Conservation (phyloP, 64 coral and sea anemone genomes). For the Acropora yongei region DNA sequence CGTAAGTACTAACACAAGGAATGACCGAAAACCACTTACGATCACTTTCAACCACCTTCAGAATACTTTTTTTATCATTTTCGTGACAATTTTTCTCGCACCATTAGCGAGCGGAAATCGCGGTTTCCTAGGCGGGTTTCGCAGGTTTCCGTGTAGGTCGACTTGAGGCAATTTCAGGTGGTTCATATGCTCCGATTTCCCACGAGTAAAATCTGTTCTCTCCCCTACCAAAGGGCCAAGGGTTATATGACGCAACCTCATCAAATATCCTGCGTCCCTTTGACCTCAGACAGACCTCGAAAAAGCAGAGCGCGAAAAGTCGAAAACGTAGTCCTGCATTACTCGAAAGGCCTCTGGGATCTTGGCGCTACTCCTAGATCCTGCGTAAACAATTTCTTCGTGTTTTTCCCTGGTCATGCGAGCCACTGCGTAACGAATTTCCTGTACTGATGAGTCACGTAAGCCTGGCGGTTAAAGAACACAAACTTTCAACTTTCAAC, state of each 20-base stretch:
- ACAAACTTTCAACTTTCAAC: background rate
- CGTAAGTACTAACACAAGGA: no score
- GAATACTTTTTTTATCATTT: no score
- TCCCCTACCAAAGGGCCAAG: background rate
- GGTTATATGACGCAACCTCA: background rate
- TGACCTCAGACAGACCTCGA: no score
- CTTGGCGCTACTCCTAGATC: background rate
- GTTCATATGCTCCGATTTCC: no score
- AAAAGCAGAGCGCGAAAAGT: background rate
- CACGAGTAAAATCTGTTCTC: no score
- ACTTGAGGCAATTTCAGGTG: no score
- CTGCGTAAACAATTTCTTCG: background rate
- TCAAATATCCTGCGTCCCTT: background rate
- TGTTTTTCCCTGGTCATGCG: background rate
- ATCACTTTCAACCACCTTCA: no score
- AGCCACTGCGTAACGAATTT: background rate
- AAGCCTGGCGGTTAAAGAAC: background rate
- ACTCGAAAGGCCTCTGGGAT: background rate
- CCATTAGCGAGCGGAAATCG: no score
- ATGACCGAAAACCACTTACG: no score
- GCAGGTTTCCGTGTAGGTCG: no score
- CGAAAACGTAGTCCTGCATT: background rate
- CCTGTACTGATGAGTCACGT: background rate
- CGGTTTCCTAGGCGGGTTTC: no score
- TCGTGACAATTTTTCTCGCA: no score